Evolutionary conservation across 2,888 invertebrate species (phyloP).

Genomic region (Tanytarsus gracilentus): DNA sequence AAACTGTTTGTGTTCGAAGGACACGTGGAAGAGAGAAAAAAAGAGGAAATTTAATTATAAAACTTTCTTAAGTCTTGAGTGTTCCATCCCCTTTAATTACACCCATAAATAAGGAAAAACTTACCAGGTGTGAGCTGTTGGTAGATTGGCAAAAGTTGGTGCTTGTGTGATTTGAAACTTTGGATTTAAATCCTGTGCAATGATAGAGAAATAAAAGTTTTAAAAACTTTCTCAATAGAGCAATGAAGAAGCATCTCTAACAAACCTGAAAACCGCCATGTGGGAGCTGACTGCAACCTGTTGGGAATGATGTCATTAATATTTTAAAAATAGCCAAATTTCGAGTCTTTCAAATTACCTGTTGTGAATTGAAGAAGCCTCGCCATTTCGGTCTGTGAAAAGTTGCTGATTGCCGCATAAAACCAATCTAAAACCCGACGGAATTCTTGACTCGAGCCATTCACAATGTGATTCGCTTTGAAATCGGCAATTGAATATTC

Average conservation of each 20-base stretch:
- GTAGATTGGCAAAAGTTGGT: slow-evolving; percentile 80
- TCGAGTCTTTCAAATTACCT: no score
- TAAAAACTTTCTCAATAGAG: background rate
- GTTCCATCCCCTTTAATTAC: no score
- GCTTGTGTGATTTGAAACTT: slow-evolving; percentile 87
- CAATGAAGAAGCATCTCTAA: background rate
- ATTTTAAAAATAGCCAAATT: no score
- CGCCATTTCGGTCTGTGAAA: slow-evolving; percentile 88
- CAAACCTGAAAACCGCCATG: slow-evolving; percentile 70
- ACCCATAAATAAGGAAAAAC: slow-evolving; percentile 38
- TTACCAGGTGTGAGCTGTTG: slow-evolving; percentile 90
- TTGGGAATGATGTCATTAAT: no score
- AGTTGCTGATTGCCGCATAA: slow-evolving; percentile 82
- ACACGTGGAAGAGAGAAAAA: slow-evolving; percentile 37
- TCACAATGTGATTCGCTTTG: slow-evolving; percentile 77
- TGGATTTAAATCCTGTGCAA: slow-evolving; percentile 66
- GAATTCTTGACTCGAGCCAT: slow-evolving; percentile 73
- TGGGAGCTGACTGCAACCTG: slow-evolving; percentile 85
- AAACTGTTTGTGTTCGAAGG: no score
- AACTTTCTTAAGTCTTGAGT: no score
- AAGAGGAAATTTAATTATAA: slow-evolving; percentile 47
- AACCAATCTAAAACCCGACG: slow-evolving; percentile 80
- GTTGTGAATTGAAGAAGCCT: slow-evolving; percentile 86
- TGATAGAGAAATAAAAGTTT: background rate
- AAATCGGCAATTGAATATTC: slow-evolving; percentile 86